These are phyloP conservation scores for Malacoraja senta DNA, from an alignment of 2,797 vertebrate genomes.

Conservation along the genomic window DNA sequence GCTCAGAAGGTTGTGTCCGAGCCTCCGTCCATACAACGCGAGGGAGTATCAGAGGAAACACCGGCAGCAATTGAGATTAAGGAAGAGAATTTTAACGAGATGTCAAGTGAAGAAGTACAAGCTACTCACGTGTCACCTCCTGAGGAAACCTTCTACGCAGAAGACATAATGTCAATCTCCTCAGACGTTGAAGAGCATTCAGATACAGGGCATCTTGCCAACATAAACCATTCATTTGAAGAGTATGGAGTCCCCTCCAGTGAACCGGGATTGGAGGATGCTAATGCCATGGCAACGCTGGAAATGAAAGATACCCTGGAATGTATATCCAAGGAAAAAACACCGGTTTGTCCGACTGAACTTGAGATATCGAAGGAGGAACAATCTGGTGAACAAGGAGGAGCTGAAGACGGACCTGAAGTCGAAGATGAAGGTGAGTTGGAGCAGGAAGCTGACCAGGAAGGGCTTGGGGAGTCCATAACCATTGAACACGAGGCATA, in stretches of 20 bases:
- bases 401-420: not conserved
- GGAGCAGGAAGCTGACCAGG: not conserved
- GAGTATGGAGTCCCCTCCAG: not conserved
- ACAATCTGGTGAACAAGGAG: not conserved
- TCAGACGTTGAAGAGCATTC: not conserved
- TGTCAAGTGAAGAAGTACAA: conserved; percentile 44
- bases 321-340: not conserved
- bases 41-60: not conserved
- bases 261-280: not conserved
- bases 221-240: not conserved
- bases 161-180: not conserved
- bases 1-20: not conserved
- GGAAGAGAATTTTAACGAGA: conserved; percentile 5
- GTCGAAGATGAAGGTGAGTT: not conserved
- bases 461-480: not conserved
- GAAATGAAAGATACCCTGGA: not conserved
- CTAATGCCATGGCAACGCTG: not conserved
- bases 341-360: not conserved
- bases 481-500: not conserved
- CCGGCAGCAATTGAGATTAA: conserved; percentile 41
- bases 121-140: conserved; percentile 56
- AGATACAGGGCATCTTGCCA: not conserved
- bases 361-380: not conserved
- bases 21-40: not conserved
- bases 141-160: conserved; percentile 44